phyloP scores from a whole-genome alignment of 1,140 invertebrate genomes.

The Ylistrum balloti region DNA sequence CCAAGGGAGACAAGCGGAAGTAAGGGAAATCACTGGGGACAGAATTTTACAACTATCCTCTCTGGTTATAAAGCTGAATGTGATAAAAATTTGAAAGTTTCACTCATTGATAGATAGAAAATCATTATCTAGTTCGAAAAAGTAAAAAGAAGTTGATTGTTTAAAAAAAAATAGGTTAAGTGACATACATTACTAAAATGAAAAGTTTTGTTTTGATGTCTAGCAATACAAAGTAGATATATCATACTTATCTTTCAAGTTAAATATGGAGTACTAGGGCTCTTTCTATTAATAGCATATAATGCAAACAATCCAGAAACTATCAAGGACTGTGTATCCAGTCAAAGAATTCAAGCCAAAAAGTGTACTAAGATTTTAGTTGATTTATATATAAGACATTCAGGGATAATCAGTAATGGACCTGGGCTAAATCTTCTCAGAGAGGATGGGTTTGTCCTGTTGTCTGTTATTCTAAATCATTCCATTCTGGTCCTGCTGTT shows the following conservation, averaged over 20 bases:
- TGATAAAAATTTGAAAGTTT: slow-evolving; percentile 8
- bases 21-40: background rate
- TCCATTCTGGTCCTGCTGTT: background rate
- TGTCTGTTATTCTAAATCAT: background rate
- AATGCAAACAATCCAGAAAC: too few species aligned
- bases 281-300: too few species aligned
- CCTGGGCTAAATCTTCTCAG: background rate
- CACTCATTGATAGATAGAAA: background rate
- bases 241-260: too few species aligned
- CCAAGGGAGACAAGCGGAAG: slow-evolving; percentile 71
- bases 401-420: background rate
- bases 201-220: too few species aligned
- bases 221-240: too few species aligned
- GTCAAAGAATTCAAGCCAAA: too few species aligned
- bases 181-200: too few species aligned
- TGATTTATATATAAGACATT: background rate
- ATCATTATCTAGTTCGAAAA: too few species aligned
- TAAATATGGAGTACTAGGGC: too few species aligned
- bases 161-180: too few species aligned
- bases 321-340: too few species aligned
- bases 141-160: too few species aligned
- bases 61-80: slow-evolving; percentile 10
- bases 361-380: background rate
- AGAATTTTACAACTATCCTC: background rate
- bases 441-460: background rate